Conservation (phyloP, 2,888 invertebrate genomes). For the Cyrtodaria siliqua region DNA sequence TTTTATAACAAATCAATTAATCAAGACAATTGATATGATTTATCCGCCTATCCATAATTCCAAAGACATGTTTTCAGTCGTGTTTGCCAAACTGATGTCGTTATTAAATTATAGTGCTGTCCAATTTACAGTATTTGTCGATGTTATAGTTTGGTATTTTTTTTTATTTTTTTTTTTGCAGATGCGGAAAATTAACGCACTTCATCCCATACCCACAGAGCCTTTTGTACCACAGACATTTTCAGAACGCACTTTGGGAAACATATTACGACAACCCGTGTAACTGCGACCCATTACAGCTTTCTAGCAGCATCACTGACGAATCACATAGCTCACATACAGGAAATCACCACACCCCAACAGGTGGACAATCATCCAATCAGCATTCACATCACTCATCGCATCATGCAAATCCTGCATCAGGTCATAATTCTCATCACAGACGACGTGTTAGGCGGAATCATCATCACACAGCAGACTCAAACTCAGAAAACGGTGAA, state of each 20-base stretch:
- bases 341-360: not conserved
- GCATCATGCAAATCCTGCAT: not conserved
- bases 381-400: not conserved
- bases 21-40: too few species aligned
- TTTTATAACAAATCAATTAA: too few species aligned
- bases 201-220: conserved; percentile 77
- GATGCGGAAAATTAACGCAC: conserved; percentile 78
- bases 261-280: conserved; percentile 62
- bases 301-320: not conserved
- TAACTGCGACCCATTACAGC: conserved; percentile 37
- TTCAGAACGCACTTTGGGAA: conserved; percentile 56
- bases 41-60: too few species aligned
- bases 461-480: not conserved
- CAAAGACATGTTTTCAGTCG: too few species aligned
- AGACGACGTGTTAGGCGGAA: not conserved
- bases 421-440: conserved; percentile 4
- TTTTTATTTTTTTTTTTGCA: conserved; percentile 43
- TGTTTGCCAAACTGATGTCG: too few species aligned
- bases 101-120: too few species aligned
- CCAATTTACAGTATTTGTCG: too few species aligned
- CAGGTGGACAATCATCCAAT: not conserved
- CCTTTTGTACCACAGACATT: conserved; percentile 54
- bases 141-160: too few species aligned
- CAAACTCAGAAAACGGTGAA: not conserved
- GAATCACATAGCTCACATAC: not conserved